Percentiles rank a stretch among this genome's conserved stretches.
phyloP scores from a whole-genome alignment of 1,140 invertebrate genomes.

The Euborellia annulipes region DNA sequence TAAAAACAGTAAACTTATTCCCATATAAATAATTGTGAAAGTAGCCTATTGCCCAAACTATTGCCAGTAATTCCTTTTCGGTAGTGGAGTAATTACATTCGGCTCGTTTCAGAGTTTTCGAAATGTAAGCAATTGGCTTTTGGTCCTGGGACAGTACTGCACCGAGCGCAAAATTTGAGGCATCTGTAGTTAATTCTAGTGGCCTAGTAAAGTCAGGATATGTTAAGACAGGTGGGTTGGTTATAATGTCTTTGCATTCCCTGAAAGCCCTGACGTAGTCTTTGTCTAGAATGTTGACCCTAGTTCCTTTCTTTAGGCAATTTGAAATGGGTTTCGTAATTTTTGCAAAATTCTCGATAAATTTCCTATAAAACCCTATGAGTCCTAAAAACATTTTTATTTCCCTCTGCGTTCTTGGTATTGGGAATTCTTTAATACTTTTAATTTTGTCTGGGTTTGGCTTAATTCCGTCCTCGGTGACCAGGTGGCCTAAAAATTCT shows the following conservation, averaged over 20 bases:
- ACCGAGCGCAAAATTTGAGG: constrained; percentile 15
- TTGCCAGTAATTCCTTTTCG: constrained; percentile 26
- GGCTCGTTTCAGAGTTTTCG: constrained; percentile 15
- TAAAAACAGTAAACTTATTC: constrained; percentile 31
- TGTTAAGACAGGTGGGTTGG: constrained; percentile 12
- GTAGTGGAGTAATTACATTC: constrained; percentile 21
- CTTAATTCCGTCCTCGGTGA: constrained; percentile 11
- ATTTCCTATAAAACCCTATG: constrained; percentile 16
- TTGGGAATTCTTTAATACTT: constrained; percentile 18
- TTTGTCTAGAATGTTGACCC: constrained; percentile 10
- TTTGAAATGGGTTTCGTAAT: constrained; percentile 19
- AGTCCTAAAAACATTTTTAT: constrained; percentile 20
- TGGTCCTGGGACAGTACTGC: constrained; percentile 17
- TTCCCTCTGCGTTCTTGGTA: constrained; percentile 18
- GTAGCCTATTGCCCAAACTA: constrained; percentile 27
- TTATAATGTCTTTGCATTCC: constrained; percentile 13
- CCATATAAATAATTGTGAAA: constrained; percentile 32
- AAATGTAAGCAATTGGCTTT: constrained; percentile 19
- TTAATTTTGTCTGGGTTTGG: constrained; percentile 15
- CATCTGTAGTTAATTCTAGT: constrained; percentile 22
- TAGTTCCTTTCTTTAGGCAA: constrained; percentile 16
- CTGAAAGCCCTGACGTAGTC: constrained; percentile 7
- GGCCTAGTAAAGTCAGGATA: constrained; percentile 19
- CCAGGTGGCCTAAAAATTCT: constrained; percentile 14
- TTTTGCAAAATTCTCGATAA: constrained; percentile 18